Percentiles rank a stretch among this genome's conserved stretches.
Evolutionary conservation across 2,797 vertebrate species (phyloP).

Genomic region (Vespertilio murinus): DNA sequence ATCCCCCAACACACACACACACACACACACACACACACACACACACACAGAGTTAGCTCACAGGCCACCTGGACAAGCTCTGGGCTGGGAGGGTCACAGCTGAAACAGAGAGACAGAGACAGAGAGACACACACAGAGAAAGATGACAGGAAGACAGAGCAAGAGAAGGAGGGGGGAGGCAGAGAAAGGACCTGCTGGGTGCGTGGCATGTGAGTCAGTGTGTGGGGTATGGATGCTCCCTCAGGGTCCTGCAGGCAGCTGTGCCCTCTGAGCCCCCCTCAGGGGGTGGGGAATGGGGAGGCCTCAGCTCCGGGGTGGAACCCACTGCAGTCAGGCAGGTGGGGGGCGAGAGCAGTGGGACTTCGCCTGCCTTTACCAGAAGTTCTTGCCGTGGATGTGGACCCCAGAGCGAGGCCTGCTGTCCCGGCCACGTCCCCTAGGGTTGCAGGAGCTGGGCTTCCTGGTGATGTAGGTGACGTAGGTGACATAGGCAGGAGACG

Average conservation of each 20-base stretch:
- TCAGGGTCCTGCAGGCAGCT: neutral
- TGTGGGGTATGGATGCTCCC: neutral
- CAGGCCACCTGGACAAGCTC: accelerated
- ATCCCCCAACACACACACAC: neutral
- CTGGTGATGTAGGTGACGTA: neutral
- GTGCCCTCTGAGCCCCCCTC: neutral
- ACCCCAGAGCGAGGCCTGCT: neutral
- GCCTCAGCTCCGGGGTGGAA: neutral
- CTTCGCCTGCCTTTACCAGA: neutral
- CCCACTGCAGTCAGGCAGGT: neutral
- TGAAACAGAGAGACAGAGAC: neutral
- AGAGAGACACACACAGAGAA: neutral
- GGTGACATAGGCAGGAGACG: accelerated
- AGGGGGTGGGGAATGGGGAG: neutral
- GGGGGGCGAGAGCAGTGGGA: neutral
- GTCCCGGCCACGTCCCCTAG: neutral
- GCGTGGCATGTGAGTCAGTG: neutral
- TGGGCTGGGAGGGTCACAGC: neutral
- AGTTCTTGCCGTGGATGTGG: neutral
- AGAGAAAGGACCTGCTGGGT: neutral
- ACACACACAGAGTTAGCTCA: neutral
- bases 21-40: neutral
- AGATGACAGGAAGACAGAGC: neutral
- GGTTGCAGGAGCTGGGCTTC: neutral
- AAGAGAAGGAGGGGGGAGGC: neutral